These are phyloP conservation scores for Tapirus terrestris DNA, from an alignment of 2,113 vertebrate species.

Conservation along the genomic window DNA sequence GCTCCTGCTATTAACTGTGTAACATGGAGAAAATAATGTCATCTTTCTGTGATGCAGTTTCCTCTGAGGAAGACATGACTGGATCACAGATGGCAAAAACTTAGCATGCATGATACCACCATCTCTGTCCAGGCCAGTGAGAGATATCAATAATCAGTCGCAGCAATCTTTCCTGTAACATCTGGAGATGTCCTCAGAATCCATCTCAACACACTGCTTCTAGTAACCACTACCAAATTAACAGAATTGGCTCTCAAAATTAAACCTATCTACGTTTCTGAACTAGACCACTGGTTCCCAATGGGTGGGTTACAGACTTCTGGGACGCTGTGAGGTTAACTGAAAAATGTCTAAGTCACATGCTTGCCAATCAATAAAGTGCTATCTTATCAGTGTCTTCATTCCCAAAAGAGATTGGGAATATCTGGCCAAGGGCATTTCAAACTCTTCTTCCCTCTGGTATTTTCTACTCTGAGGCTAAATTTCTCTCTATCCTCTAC, in stretches of 20 bases:
- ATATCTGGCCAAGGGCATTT: constrained; percentile 17
- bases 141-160: neutral
- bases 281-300: neutral
- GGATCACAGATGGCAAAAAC: neutral
- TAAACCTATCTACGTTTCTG: neutral
- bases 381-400: constrained; percentile 11
- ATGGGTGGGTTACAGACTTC: neutral
- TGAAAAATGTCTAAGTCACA: neutral
- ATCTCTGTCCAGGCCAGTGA: neutral
- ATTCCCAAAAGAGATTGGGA: constrained; percentile 23
- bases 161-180: neutral
- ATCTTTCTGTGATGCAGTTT: constrained; percentile 13
- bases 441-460: constrained; percentile 27
- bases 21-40: neutral
- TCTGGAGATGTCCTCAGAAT: constrained; percentile 15
- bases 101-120: neutral
- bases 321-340: neutral
- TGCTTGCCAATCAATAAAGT: neutral
- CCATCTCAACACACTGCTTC: neutral
- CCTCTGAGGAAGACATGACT: neutral
- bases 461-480: neutral
- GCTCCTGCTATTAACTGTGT: neutral
- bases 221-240: constrained; percentile 20
- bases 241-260: constrained; percentile 29
- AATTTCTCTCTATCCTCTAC: constrained; percentile 17